Evolutionary conservation across 2,113 vertebrate species (phyloP).

Genomic region (Muntiacus muntjak): DNA sequence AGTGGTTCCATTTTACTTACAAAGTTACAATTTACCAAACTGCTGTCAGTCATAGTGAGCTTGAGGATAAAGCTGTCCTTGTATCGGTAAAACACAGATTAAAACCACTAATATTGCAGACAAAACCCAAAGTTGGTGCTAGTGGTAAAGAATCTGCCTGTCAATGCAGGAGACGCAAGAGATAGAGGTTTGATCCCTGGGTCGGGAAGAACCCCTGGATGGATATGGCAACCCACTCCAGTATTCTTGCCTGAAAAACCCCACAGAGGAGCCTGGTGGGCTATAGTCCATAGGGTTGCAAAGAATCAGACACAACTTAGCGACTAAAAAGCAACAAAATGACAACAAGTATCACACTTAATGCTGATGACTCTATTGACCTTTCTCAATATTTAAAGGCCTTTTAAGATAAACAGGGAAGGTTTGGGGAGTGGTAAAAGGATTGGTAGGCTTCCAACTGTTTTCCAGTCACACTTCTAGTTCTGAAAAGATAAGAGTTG

Average conservation of each 20-base stretch:
- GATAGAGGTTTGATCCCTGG: not conserved
- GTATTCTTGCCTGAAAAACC: not conserved
- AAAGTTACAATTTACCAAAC: not conserved
- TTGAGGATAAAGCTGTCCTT: not conserved
- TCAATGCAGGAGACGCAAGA: not conserved
- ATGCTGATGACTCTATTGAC: not conserved
- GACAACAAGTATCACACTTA: not conserved
- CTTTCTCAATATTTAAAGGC: not conserved
- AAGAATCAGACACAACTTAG: not conserved
- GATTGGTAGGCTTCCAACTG: not conserved
- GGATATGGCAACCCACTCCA: not conserved
- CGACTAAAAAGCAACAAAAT: not conserved
- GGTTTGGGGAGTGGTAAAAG: not conserved
- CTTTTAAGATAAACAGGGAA: not conserved
- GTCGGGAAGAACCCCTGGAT: not conserved
- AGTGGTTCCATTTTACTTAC: not conserved
- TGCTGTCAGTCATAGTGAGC: not conserved
- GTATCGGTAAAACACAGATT: not conserved
- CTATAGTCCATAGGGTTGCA: not conserved
- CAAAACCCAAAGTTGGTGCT: not conserved
- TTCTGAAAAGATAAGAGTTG: not conserved
- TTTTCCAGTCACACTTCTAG: not conserved
- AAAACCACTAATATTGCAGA: not conserved
- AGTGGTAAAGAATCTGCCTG: not conserved
- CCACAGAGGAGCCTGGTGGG: not conserved